Evolutionary conservation across 2,113 vertebrate genomes (phyloP).

Genomic region (Anhinga anhinga): DNA sequence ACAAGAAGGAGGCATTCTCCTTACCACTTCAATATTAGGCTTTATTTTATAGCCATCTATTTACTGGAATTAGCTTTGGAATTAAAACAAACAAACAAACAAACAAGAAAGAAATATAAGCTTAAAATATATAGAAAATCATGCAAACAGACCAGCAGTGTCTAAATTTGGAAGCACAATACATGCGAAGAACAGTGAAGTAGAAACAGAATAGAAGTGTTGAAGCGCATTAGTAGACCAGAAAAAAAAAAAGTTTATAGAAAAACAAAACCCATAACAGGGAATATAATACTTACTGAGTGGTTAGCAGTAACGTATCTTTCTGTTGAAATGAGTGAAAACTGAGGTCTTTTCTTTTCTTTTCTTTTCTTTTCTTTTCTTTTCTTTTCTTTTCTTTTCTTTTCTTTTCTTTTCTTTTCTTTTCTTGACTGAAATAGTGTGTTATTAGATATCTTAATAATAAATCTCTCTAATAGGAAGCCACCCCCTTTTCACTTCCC

Average conservation of each 20-base stretch:
- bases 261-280: not conserved
- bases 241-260: not conserved
- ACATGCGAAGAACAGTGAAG: not conserved
- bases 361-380: not conserved
- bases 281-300: not conserved
- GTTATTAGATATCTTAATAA: not conserved
- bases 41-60: not conserved
- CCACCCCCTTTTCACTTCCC: not conserved
- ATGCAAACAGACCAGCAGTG: not conserved
- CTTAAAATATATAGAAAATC: not conserved
- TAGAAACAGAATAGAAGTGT: not conserved
- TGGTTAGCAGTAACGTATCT: accelerated
- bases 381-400: too few relatives aligned
- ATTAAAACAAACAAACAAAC: not conserved
- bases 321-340: not conserved
- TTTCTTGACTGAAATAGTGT: not conserved
- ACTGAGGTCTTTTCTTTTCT: not conserved
- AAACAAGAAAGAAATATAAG: not conserved
- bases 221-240: not conserved
- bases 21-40: not conserved
- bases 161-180: not conserved
- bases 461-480: not conserved
- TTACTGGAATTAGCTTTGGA: not conserved
- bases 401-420: too few relatives aligned
- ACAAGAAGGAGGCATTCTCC: not conserved